Evolutionary conservation across 2,888 invertebrate species (phyloP).

Genomic region (Meganola albula): DNA sequence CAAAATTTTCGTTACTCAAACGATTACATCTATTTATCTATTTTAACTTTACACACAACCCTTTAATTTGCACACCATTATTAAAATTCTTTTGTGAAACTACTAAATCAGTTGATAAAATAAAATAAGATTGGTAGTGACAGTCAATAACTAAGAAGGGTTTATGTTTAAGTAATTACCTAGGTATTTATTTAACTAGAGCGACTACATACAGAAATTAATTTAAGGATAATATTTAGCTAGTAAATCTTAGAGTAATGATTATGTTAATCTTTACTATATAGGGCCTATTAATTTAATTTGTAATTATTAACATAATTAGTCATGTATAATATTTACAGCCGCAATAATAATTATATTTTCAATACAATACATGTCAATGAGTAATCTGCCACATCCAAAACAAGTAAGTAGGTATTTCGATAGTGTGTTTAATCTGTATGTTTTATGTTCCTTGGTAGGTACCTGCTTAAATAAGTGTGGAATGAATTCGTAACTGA

Average conservation of each 20-base stretch:
- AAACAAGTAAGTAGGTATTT: too few relatives aligned
- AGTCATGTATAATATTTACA: constrained; percentile 72
- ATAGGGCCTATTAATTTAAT: constrained; percentile 69
- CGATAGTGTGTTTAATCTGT: too few relatives aligned
- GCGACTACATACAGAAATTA: constrained; percentile 70
- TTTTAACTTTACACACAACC: constrained; percentile 78
- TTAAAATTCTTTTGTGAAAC: constrained; percentile 51
- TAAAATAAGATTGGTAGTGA: constrained; percentile 41
- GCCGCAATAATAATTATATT: constrained; percentile 49
- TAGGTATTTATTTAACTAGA: constrained; percentile 55
- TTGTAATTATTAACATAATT: constrained; percentile 70
- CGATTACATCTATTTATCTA: constrained; percentile 71
- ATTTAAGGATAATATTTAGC: constrained; percentile 62
- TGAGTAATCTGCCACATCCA: too few relatives aligned
- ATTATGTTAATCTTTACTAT: constrained; percentile 73
- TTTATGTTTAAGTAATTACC: constrained; percentile 37
- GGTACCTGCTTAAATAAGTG: too few relatives aligned
- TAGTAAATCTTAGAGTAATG: constrained; percentile 69
- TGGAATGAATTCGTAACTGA: too few relatives aligned
- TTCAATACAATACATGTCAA: too few relatives aligned
- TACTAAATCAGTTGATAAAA: constrained; percentile 44
- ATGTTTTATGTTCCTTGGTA: too few relatives aligned
- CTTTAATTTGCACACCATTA: constrained; percentile 77
- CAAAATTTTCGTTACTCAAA: constrained; percentile 53
- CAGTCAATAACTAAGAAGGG: constrained; percentile 49